Conservation (phyloP, 2,113 vertebrate species). For the Mustelus asterias region DNA sequence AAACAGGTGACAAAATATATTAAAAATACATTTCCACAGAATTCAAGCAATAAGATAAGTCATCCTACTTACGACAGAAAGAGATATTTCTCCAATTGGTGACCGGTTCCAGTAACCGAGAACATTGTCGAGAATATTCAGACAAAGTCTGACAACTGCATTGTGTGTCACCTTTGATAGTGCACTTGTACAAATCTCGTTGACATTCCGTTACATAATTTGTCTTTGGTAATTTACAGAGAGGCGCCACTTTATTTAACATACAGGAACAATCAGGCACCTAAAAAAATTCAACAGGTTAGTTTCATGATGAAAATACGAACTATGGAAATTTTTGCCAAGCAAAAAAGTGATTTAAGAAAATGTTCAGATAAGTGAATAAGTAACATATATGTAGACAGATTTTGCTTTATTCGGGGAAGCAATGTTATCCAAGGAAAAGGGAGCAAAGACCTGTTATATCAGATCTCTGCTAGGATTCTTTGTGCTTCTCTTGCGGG, state of each 20-base stretch:
- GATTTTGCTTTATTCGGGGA: background rate
- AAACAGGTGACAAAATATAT: background rate
- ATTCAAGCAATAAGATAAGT: background rate
- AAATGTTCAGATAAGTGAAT: background rate
- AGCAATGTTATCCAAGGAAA: background rate
- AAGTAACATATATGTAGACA: background rate
- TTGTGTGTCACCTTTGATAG: constrained; percentile 44
- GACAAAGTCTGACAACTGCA: constrained; percentile 61
- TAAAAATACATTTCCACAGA: background rate
- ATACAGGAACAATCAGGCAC: constrained; percentile 51
- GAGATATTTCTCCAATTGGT: constrained; percentile 55
- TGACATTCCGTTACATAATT: constrained; percentile 57
- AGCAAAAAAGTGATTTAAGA: background rate
- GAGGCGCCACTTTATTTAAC: constrained; percentile 53
- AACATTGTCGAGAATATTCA: constrained; percentile 63
- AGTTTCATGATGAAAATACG: background rate
- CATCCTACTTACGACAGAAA: constrained; percentile 59
- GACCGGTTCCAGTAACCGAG: constrained; percentile 53
- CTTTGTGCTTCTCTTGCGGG: background rate
- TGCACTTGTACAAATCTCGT: constrained; percentile 55
- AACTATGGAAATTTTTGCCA: background rate
- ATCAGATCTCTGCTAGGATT: background rate
- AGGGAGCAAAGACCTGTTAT: background rate
- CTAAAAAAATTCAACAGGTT: background rate
- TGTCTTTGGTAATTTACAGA: constrained; percentile 54